Evolutionary conservation across 2,113 vertebrate species (phyloP).

Genomic region (Lophochroa leadbeateri): DNA sequence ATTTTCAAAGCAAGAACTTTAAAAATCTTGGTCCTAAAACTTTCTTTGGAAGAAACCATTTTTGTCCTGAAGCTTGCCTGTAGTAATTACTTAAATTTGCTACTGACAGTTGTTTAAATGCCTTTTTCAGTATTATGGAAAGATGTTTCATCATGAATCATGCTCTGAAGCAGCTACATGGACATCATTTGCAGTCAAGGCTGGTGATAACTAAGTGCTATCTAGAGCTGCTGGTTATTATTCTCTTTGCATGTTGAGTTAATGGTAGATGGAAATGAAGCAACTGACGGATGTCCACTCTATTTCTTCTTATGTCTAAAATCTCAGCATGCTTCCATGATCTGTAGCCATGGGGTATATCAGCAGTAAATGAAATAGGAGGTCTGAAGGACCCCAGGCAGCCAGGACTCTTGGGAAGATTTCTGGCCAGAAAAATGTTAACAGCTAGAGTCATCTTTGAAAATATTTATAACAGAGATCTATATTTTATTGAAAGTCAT

Average conservation of each 20-base stretch:
- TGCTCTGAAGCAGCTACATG: background rate
- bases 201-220: background rate
- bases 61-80: background rate
- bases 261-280: background rate
- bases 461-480: background rate
- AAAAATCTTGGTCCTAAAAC: background rate
- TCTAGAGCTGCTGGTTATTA: background rate
- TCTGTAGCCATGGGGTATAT: background rate
- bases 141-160: background rate
- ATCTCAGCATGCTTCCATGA: background rate
- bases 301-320: background rate
- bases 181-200: background rate
- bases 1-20: background rate
- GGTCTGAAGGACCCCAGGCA: background rate
- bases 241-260: background rate
- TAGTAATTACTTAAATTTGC: background rate
- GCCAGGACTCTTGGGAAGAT: background rate
- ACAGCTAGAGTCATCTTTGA: background rate
- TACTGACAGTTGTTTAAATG: background rate
- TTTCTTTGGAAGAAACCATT: background rate
- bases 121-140: background rate
- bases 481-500: background rate
- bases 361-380: background rate
- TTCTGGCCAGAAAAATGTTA: background rate
- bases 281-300: background rate